phyloP scores from a whole-genome alignment of 2,113 vertebrate species.

The Sterrhoptilus dennistouni region DNA sequence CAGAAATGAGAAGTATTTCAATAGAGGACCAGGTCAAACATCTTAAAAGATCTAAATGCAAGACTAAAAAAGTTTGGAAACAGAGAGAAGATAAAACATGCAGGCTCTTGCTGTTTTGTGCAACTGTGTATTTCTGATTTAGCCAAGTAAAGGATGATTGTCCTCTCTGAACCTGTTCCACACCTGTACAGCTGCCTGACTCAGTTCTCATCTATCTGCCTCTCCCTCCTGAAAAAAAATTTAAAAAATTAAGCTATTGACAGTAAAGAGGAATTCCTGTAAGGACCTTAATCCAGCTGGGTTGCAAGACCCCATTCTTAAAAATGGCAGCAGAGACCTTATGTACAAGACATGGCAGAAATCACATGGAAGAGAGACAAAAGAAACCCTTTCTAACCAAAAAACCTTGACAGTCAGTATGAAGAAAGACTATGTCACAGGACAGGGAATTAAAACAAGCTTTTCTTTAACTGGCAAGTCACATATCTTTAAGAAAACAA shows the following conservation, averaged over 20 bases:
- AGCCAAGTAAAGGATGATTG: not conserved
- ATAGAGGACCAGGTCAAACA: not conserved
- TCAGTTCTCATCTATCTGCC: not conserved
- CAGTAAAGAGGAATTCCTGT: not conserved
- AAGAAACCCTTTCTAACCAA: not conserved
- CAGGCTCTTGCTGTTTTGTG: not conserved
- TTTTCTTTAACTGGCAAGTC: not conserved
- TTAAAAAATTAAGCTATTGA: not conserved
- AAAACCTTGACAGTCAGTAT: not conserved
- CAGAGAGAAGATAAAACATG: not conserved
- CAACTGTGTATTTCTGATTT: not conserved
- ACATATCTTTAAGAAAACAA: not conserved
- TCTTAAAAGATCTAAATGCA: not conserved
- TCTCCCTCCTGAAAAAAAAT: not conserved
- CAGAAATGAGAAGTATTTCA: not conserved
- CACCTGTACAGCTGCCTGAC: not conserved
- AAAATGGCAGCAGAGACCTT: not conserved
- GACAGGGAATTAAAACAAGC: not conserved
- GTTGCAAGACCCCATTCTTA: not conserved
- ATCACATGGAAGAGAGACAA: not conserved
- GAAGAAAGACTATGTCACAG: not conserved
- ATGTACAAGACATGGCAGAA: not conserved
- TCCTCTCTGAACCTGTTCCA: not conserved
- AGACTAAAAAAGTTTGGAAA: not conserved
- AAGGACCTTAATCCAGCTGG: not conserved